A percentile compares a stretch with the other conserved stretches of the same genome.
These are phyloP conservation scores for Hirtodrosophila alboralis DNA, from an alignment of 2,888 invertebrate genomes.

Conservation along the genomic window DNA sequence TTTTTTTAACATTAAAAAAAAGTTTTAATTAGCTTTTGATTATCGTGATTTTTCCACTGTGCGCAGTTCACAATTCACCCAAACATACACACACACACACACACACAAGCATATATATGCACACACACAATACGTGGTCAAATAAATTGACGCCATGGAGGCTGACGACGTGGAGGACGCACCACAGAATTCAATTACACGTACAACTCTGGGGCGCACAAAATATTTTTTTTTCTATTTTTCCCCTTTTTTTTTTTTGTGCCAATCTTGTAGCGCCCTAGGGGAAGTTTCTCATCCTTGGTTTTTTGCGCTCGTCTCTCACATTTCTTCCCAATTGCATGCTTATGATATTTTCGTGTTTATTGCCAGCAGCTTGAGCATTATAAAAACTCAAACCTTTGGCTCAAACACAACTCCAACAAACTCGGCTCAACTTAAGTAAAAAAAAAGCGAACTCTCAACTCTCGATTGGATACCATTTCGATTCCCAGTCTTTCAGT, in stretches of 20 bases:
- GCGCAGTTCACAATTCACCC: constrained; percentile 17
- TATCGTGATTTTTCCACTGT: no score
- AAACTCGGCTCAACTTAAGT: constrained; percentile 36
- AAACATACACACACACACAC: constrained; percentile 37
- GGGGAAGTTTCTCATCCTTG: constrained; percentile 19
- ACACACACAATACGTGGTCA: constrained; percentile 70
- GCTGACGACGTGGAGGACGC: constrained; percentile 38
- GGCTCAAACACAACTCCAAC: constrained; percentile 18
- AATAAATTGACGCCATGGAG: constrained; percentile 71
- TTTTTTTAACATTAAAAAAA: no score
- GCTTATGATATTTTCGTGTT: constrained; percentile 55
- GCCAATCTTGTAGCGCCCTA: constrained; percentile 30
- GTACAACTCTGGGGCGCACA: constrained; percentile 44
- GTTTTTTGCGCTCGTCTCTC: no score
- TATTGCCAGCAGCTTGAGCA: constrained; percentile 24
- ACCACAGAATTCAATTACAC: constrained; percentile 70
- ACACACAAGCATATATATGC: constrained; percentile 33
- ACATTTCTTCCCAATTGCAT: not conserved
- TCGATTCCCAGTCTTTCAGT: constrained; percentile 37
- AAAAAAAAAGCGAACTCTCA: constrained; percentile 5
- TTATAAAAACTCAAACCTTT: constrained; percentile 34
- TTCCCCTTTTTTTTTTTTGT: constrained; percentile 5
- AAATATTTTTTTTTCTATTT: constrained; percentile 17
- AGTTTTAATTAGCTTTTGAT: no score
- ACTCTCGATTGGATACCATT: constrained; percentile 35